These are phyloP conservation scores for Plecturocebus donacophilus DNA, from an alignment of 2,113 vertebrate genomes.

Conservation along the genomic window DNA sequence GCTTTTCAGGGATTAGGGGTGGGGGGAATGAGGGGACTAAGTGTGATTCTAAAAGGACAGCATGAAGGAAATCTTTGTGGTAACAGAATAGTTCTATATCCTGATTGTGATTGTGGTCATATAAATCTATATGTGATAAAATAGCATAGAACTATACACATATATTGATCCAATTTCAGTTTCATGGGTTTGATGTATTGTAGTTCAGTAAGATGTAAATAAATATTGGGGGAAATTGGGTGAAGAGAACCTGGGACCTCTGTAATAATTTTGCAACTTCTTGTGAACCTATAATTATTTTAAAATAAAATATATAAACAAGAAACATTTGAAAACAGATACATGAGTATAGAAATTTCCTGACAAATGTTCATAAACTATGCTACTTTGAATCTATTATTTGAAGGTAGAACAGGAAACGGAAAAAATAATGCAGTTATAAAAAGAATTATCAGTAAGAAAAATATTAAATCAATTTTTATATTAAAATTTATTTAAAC, in stretches of 20 bases:
- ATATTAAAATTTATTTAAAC: conserved; percentile 24
- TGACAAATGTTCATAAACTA: background rate
- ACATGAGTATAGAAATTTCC: background rate
- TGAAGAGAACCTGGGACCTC: background rate
- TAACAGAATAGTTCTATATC: background rate
- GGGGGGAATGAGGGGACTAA: too few relatives aligned
- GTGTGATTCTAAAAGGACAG: background rate
- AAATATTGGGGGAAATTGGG: background rate
- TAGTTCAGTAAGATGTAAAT: background rate
- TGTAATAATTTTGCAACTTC: background rate
- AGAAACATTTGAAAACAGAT: background rate
- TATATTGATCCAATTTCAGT: background rate
- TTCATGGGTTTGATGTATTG: background rate
- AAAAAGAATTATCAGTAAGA: background rate
- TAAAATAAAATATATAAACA: background rate
- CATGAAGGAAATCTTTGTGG: background rate
- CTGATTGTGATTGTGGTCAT: background rate
- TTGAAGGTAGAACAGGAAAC: background rate
- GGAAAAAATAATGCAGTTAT: background rate
- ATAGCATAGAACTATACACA: background rate
- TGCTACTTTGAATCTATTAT: background rate
- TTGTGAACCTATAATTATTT: background rate
- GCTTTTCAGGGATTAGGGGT: background rate
- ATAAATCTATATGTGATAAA: background rate
- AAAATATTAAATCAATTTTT: background rate